Percentiles rank a stretch among this genome's conserved stretches.
Conservation (phyloP, 2,797 vertebrate species). For the Clarias pachynema region DNA sequence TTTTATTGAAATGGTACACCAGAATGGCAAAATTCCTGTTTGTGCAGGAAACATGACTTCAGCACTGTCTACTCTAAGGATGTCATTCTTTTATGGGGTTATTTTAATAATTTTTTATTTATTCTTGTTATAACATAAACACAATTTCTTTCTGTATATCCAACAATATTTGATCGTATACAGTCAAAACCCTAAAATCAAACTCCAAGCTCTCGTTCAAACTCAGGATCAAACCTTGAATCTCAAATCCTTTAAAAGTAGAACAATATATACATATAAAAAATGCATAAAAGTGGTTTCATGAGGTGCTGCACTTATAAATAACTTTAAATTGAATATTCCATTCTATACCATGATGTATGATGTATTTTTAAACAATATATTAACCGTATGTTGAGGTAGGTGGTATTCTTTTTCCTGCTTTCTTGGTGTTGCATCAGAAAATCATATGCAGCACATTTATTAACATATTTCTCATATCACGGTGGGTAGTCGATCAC, state of each 20-base stretch:
- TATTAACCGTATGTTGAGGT: conserved; percentile 16
- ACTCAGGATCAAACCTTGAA: background rate
- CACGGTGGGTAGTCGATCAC: background rate
- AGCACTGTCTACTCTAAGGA: background rate
- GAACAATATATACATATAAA: background rate
- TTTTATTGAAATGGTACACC: background rate
- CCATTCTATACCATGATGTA: background rate
- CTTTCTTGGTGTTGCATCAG: conserved; percentile 12
- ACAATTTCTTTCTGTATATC: background rate
- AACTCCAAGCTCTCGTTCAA: background rate
- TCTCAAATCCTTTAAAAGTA: background rate
- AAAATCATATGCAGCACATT: conserved; percentile 24
- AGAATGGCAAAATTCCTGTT: background rate
- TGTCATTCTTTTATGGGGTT: background rate
- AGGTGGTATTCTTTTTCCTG: background rate
- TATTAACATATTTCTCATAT: conserved; percentile 27
- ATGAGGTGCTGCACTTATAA: background rate
- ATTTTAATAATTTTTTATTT: background rate
- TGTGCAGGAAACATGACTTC: background rate
- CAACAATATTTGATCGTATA: background rate
- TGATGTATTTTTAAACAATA: background rate
- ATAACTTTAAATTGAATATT: background rate
- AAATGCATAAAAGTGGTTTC: background rate
- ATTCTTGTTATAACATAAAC: background rate
- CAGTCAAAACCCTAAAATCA: background rate